A percentile compares a stretch with the other conserved stretches of the same genome.
Conservation (phyloP, 2,113 vertebrate genomes). For the Camelus bactrianus region DNA sequence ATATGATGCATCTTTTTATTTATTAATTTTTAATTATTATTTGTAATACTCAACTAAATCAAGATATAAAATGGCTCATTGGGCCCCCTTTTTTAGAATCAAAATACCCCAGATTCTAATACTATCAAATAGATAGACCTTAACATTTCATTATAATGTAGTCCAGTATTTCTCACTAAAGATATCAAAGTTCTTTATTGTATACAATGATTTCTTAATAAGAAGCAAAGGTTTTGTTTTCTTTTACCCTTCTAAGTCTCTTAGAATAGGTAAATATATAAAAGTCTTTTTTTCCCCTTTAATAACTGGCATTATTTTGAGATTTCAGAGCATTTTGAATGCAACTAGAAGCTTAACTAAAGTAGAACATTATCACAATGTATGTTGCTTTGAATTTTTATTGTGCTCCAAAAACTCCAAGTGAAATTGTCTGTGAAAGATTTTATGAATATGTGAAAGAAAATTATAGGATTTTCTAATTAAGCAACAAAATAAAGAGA, state of each 20-base stretch:
- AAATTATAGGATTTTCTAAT: slow-evolving; percentile 15
- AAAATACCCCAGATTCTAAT: slow-evolving; percentile 48
- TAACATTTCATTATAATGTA: background rate
- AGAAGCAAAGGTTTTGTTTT: background rate
- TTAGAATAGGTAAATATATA: background rate
- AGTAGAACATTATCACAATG: background rate
- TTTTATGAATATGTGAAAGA: background rate
- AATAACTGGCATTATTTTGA: slow-evolving; percentile 45
- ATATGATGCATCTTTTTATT: background rate
- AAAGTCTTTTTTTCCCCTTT: background rate
- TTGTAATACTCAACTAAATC: slow-evolving; percentile 19
- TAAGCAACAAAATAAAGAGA: background rate
- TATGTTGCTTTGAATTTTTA: slow-evolving; percentile 19
- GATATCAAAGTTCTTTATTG: background rate
- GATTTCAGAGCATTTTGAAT: slow-evolving; percentile 31
- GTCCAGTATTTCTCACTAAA: background rate
- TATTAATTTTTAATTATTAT: background rate
- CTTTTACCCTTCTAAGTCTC: background rate
- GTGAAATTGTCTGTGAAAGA: background rate
- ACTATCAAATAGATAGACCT: background rate
- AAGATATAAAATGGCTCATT: background rate
- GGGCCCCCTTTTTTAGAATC: background rate
- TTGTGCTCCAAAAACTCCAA: background rate
- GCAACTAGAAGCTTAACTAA: background rate
- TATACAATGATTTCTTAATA: background rate